Base-by-base conservation (phyloP, 2,113 vertebrate genomes). In the Sinocyclocheilus grahami region DNA sequence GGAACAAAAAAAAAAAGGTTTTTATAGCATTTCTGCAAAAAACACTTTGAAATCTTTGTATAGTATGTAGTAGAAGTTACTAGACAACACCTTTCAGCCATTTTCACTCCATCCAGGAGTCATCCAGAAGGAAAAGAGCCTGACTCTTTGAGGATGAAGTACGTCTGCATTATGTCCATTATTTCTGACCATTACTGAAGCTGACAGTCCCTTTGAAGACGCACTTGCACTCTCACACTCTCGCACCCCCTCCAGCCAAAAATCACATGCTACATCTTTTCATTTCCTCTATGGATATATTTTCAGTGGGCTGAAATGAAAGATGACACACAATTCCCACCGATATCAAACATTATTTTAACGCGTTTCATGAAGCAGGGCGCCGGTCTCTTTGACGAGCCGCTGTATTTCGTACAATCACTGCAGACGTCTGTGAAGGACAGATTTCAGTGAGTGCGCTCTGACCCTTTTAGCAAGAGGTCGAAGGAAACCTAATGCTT, bases 221-320 rank as follows among this genome's bases (percentile, higher is more conserved):
- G 11, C 67, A 69, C 27, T 53, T 13, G 37, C 42, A 69, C 58
- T n/a, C 60, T 63, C 42, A 37, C 39, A 67, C 58, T n/a, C 58
- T 63, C 42, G 16, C 20, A 65, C 74, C 37, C 27, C 10, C 39
- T 53, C 69, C 0, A 83, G 65, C 65, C 10, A 3, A 37, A 83
- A 24, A 83, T 71, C 81, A n/a, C 62, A 67, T 13, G 78, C 33
- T 16, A 80, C 5, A 62, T 80, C 22, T 62, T 82, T 82, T 82
- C 1, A 82, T 82, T 82, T 67, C 79, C 62, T 82, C 0, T 30
- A 51, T 82, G 79, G 58, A 79, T 39, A 37, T 55, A 22, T 30
- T 46, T 74, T 42, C 30, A 63, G 22, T 46, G 65, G 27, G 33
- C 5, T 30, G 46, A 53, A 71, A 83, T 37, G 81, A 71, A 63